Conservation (phyloP, 1,140 invertebrate species). For the Drosophila hydei region DNA sequence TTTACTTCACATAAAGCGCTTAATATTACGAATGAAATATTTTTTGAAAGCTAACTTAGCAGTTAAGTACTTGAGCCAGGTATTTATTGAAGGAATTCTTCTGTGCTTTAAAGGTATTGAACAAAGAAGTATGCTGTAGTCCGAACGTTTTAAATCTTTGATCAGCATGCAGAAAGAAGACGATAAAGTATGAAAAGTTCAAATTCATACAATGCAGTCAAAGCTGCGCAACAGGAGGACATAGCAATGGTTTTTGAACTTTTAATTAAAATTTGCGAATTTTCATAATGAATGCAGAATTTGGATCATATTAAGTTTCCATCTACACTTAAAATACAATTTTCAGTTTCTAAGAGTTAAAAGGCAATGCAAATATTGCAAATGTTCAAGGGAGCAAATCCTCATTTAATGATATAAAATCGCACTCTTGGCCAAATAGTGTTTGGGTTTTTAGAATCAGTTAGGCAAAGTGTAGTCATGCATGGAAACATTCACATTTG, state of each 20-base stretch:
- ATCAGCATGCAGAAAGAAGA: too few relatives aligned
- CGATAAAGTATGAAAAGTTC: too few relatives aligned
- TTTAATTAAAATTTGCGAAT: too few relatives aligned
- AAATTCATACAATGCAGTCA: too few relatives aligned
- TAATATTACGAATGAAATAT: neutral
- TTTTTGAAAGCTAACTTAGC: neutral
- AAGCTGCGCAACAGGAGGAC: too few relatives aligned
- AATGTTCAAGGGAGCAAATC: constrained; percentile 1
- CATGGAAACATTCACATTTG: constrained; percentile 11
- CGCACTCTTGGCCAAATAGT: constrained; percentile 6
- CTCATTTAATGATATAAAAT: neutral
- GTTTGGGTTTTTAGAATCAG: neutral
- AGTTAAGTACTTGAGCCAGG: neutral
- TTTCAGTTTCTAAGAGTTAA: too few relatives aligned
- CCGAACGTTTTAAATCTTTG: neutral
- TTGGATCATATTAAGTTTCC: too few relatives aligned
- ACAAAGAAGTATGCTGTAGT: neutral
- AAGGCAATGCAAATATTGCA: too few relatives aligned
- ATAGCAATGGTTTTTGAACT: too few relatives aligned
- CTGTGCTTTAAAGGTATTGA: neutral
- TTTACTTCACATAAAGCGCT: neutral
- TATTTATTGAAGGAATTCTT: neutral
- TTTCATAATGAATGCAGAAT: too few relatives aligned
- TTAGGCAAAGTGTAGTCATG: neutral
- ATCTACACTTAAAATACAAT: too few relatives aligned